These are phyloP conservation scores for Anabas testudineus DNA, from an alignment of 2,797 vertebrate genomes.

Conservation along the genomic window DNA sequence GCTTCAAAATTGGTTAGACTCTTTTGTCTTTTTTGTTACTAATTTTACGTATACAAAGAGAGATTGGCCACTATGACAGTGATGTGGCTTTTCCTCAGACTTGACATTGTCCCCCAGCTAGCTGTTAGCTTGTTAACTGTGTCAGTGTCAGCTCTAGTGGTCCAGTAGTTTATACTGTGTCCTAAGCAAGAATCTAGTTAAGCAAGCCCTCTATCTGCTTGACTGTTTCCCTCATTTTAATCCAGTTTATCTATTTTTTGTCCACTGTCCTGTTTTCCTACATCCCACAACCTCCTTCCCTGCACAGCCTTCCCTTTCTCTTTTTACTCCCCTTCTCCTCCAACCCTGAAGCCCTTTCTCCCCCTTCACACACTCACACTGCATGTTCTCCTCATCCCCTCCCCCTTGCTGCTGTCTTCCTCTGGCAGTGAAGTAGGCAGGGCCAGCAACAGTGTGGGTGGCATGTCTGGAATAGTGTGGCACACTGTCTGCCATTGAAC, in stretches of 20 bases:
- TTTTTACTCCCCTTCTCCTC: conserved; percentile 45
- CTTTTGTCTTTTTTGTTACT: not conserved
- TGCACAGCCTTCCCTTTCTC: conserved; percentile 38
- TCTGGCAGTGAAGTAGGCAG: conserved; percentile 63
- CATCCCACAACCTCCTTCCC: conserved; percentile 34
- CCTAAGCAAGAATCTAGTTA: not conserved
- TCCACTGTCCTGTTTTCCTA: conserved; percentile 23
- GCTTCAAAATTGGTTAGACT: not conserved
- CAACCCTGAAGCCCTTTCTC: conserved; percentile 31
- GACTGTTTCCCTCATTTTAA: conserved; percentile 15
- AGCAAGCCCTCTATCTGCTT: conserved; percentile 14
- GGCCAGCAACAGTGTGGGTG: conserved; percentile 67
- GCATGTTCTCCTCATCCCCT: conserved; percentile 38
- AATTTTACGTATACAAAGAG: no score
- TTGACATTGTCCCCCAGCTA: not conserved
- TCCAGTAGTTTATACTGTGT: not conserved
- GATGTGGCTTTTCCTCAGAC: no score
- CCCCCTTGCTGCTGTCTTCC: conserved; percentile 15
- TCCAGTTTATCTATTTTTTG: conserved; percentile 25
- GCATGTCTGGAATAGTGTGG: conserved; percentile 73
- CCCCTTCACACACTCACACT: conserved; percentile 14
- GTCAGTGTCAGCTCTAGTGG: conserved; percentile 23
- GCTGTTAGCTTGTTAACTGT: conserved; percentile 10
- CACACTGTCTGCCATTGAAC: conserved; percentile 59
- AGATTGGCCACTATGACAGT: no score